phyloP scores from a whole-genome alignment of 2,113 vertebrate species.

The Mustela lutreola region DNA sequence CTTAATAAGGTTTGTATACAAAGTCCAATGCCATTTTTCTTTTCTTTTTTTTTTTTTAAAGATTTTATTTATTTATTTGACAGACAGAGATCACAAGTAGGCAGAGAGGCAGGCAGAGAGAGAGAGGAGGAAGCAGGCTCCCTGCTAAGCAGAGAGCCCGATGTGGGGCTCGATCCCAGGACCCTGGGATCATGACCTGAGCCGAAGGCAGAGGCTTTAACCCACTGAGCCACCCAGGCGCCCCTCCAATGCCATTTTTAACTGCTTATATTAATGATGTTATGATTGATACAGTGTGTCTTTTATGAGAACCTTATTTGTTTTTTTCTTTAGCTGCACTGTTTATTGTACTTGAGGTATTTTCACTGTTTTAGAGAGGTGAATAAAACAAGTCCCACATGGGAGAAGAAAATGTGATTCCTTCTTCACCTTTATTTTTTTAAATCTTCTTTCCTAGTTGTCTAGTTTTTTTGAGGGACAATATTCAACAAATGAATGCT shows the following conservation, averaged over 20 bases:
- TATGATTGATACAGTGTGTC: background rate
- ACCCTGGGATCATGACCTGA: too few relatives aligned
- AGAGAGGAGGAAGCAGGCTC: too few relatives aligned
- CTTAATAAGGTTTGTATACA: background rate
- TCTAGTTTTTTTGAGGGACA: background rate
- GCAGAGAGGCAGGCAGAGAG: too few relatives aligned
- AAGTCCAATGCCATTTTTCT: background rate
- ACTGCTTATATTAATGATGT: background rate
- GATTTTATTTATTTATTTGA: too few relatives aligned
- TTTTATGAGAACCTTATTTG: background rate
- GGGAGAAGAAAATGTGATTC: background rate
- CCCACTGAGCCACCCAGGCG: too few relatives aligned
- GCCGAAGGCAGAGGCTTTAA: too few relatives aligned
- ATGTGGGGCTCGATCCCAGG: too few relatives aligned
- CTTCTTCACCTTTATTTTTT: background rate
- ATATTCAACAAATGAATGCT: background rate
- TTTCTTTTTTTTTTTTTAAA: too few relatives aligned
- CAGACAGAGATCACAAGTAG: too few relatives aligned
- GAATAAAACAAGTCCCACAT: background rate
- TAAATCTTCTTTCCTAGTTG: constrained; percentile 6
- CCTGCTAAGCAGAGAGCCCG: too few relatives aligned
- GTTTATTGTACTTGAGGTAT: background rate
- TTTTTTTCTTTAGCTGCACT: constrained; percentile 30
- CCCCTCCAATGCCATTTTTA: background rate
- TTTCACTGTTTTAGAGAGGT: background rate